A percentile compares a stretch with the other conserved stretches of the same genome.
Conservation (phyloP, 2,113 vertebrate species). For the Pangasianodon gigas region DNA sequence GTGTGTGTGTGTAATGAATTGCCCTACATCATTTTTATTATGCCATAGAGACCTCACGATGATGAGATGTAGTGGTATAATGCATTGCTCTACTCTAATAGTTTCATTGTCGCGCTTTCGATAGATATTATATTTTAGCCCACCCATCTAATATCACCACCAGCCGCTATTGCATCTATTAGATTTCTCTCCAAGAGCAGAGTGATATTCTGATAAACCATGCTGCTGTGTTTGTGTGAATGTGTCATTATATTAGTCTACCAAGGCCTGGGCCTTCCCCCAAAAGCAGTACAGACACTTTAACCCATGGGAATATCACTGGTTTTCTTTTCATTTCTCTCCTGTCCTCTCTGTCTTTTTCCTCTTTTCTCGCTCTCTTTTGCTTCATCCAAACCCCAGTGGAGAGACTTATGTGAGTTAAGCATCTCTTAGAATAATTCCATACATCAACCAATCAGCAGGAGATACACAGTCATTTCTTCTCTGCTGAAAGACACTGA, state of each 20-base stretch:
- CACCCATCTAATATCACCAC: background rate
- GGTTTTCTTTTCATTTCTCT: slow-evolving; percentile 19
- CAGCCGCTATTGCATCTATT: background rate
- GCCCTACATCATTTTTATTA: background rate
- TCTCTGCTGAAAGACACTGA: slow-evolving; percentile 33
- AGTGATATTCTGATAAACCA: slow-evolving; percentile 27
- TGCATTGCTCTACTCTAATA: background rate
- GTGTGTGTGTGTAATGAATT: background rate
- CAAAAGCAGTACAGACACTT: slow-evolving; percentile 33
- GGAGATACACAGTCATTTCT: slow-evolving; percentile 59
- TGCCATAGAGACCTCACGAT: background rate
- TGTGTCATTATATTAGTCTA: slow-evolving; percentile 16
- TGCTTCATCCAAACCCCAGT: slow-evolving; percentile 12
- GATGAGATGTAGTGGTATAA: background rate
- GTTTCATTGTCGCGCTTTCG: background rate
- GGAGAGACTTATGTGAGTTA: slow-evolving; percentile 58
- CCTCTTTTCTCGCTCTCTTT: background rate
- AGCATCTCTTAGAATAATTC: slow-evolving; percentile 58
- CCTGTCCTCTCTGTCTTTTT: slow-evolving; percentile 5
- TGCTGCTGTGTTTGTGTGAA: slow-evolving; percentile 26
- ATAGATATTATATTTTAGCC: background rate
- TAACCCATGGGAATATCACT: slow-evolving; percentile 22
- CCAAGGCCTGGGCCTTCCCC: slow-evolving; percentile 22
- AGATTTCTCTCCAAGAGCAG: background rate
- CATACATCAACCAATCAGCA: slow-evolving; percentile 61